These are phyloP conservation scores for Criorhina ranunculi DNA, from an alignment of 2,888 invertebrate species.

Conservation along the genomic window DNA sequence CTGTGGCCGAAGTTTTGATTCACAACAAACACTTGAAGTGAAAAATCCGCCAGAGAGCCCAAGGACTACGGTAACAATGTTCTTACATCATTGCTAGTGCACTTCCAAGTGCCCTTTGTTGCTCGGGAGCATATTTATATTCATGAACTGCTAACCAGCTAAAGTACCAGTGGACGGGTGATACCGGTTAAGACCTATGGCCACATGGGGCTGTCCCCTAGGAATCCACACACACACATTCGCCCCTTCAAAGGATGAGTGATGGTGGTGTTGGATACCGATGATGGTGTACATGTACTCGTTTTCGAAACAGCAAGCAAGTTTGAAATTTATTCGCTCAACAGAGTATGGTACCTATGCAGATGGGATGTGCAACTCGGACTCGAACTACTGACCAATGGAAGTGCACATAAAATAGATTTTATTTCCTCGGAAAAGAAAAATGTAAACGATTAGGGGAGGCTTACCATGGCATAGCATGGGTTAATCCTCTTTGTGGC, in stretches of 20 bases:
- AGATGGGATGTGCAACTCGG: background rate
- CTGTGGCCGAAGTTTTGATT: conserved; percentile 24
- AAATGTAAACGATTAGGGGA: conserved; percentile 38
- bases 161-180: conserved; percentile 20
- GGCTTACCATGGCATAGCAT: background rate
- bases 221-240: conserved; percentile 6
- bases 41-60: conserved; percentile 4
- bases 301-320: conserved; percentile 29
- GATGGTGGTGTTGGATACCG: conserved; percentile 19
- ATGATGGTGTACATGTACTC: conserved; percentile 41
- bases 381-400: background rate
- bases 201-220: conserved; percentile 10
- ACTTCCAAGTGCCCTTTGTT: conserved; percentile 16
- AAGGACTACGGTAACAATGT: conserved; percentile 21
- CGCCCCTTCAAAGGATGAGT: conserved; percentile 38
- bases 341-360: conserved; percentile 7
- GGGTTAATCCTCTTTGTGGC: background rate
- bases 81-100: conserved; percentile 3
- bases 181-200: conserved; percentile 10
- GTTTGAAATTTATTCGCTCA: conserved; percentile 32
- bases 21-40: conserved; percentile 20
- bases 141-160: conserved; percentile 60
- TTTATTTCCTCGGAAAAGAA: conserved; percentile 16
- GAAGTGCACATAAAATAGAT: conserved; percentile 24
- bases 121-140: conserved; percentile 41